Percentiles rank a stretch among this genome's conserved stretches.
These are phyloP conservation scores for Helicoverpa armigera DNA, from an alignment of 1,140 invertebrate genomes.

Conservation along the genomic window DNA sequence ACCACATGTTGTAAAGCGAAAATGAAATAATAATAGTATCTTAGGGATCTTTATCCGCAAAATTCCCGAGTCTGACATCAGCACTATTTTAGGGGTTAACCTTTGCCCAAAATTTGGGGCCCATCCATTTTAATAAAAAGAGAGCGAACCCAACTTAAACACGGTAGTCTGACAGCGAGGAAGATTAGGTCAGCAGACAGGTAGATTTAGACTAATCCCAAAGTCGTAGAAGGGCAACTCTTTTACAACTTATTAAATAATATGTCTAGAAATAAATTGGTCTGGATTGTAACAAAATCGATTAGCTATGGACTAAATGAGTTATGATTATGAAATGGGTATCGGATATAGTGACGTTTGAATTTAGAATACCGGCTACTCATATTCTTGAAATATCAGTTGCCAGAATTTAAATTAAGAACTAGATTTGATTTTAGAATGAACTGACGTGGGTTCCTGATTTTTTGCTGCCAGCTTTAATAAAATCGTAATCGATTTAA, in stretches of 20 bases:
- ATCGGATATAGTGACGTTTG: not conserved
- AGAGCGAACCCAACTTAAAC: slow-evolving; percentile 14
- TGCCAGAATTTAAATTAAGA: slow-evolving; percentile 11
- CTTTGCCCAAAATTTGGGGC: slow-evolving; percentile 1
- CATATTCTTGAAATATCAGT: slow-evolving; percentile 1
- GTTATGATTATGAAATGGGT: slow-evolving; percentile 12
- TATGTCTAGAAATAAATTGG: slow-evolving; percentile 38
- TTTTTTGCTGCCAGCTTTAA: slow-evolving; percentile 4
- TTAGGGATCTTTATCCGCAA: not conserved
- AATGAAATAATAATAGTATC: too few species aligned
- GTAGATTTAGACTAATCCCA: slow-evolving; percentile 28
- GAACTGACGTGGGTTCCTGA: slow-evolving; percentile 1
- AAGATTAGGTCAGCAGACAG: slow-evolving; percentile 34
- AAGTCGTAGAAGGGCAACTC: slow-evolving; percentile 28
- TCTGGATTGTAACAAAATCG: slow-evolving; percentile 27
- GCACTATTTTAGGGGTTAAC: slow-evolving; percentile 15
- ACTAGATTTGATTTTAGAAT: slow-evolving; percentile 2
- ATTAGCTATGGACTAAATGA: slow-evolving; percentile 33
- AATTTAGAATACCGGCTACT: slow-evolving; percentile 15
- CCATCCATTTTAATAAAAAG: slow-evolving; percentile 6
- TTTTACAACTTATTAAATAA: not conserved
- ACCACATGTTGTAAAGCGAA: too few species aligned
- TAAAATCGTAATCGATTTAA: not conserved
- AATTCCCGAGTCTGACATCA: slow-evolving; percentile 16
- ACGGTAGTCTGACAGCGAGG: slow-evolving; percentile 20